These are phyloP conservation scores for Gryllus longicercus DNA, from an alignment of 2,888 invertebrate species.

Conservation along the genomic window DNA sequence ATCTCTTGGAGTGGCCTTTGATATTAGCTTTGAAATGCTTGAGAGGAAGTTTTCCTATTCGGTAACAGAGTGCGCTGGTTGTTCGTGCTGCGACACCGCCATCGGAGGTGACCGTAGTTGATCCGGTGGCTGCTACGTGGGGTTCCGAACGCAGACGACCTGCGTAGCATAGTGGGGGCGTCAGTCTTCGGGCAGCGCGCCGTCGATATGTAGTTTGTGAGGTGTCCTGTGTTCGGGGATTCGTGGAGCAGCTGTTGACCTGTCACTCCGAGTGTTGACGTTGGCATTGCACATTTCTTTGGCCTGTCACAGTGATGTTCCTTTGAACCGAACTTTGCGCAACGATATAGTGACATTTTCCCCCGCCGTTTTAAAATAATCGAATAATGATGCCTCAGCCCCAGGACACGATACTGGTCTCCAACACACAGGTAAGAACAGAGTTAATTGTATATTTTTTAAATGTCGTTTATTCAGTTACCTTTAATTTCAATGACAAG, in stretches of 20 bases:
- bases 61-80: background rate
- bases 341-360: background rate
- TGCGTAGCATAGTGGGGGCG: background rate
- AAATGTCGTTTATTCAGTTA: too few relatives aligned
- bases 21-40: too few relatives aligned
- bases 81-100: background rate
- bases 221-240: background rate
- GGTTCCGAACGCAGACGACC: background rate
- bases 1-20: too few relatives aligned
- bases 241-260: background rate
- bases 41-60: background rate
- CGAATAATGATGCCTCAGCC: background rate
- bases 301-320: background rate
- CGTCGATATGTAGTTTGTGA: background rate
- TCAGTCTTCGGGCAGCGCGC: slow-evolving; percentile 1
- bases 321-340: background rate
- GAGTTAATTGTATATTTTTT: too few relatives aligned
- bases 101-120: background rate
- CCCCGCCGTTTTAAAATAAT: background rate
- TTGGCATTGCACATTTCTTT: background rate
- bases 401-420: background rate
- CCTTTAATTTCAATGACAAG: too few relatives aligned
- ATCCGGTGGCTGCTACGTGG: background rate
- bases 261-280: background rate
- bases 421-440: background rate